phyloP scores from a whole-genome alignment of 2,113 vertebrate genomes.

The Cercopithecus mona region DNA sequence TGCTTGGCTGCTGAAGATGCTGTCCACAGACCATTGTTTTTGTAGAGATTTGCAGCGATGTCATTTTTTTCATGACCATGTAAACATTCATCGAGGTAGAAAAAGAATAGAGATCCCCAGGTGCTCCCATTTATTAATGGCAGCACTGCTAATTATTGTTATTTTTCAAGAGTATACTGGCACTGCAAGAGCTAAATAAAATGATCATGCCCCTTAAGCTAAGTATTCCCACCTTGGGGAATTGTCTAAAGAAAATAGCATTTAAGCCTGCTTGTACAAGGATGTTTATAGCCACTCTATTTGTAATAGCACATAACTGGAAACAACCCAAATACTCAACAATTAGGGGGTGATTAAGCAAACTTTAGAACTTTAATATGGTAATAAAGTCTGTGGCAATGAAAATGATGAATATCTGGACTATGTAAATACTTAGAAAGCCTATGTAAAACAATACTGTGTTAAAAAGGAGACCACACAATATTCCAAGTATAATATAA shows the following conservation, averaged over 20 bases:
- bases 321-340: constrained; percentile 48
- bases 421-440: constrained; percentile 32
- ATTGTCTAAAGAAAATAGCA: constrained; percentile 58
- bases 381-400: constrained; percentile 36
- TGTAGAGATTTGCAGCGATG: not conserved
- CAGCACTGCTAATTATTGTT: constrained; percentile 38
- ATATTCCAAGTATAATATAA: not conserved
- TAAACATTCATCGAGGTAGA: constrained; percentile 28
- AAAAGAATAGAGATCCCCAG: not conserved
- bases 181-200: constrained; percentile 6
- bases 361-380: constrained; percentile 42
- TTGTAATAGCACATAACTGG: constrained; percentile 24
- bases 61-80: not conserved
- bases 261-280: constrained; percentile 53
- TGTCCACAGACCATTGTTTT: not conserved
- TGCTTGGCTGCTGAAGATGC: not conserved
- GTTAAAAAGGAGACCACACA: not conserved
- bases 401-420: constrained; percentile 39
- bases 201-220: constrained; percentile 40
- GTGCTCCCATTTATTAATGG: constrained; percentile 17
- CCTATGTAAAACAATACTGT: not conserved
- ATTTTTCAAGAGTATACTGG: constrained; percentile 38
- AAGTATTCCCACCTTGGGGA: constrained; percentile 37
- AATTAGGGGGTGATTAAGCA: constrained; percentile 60
- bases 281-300: constrained; percentile 53